These are phyloP conservation scores for Caenorhabditis elegans DNA, from an alignment of 1,140 invertebrate species.

Conservation along the genomic window DNA sequence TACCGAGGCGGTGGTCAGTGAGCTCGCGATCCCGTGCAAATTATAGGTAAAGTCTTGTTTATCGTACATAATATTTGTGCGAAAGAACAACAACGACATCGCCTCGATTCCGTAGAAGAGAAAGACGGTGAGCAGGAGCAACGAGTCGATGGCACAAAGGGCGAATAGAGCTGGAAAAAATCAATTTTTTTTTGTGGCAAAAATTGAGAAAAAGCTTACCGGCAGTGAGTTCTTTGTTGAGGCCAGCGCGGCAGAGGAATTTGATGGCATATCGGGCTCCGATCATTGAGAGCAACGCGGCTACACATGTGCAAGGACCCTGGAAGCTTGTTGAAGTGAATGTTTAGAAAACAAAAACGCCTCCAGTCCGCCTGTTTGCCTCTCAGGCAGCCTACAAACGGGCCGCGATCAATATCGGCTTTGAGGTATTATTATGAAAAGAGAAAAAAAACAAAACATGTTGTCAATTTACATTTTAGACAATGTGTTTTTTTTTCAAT, in stretches of 20 bases:
- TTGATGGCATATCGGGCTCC: constrained; percentile 44
- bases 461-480: no score
- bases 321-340: no score
- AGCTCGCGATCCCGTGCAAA: constrained; percentile 31
- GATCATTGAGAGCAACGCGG: constrained; percentile 43
- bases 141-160: constrained; percentile 44
- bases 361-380: no score
- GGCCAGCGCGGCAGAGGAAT: constrained; percentile 47
- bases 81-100: constrained; percentile 32
- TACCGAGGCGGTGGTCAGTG: constrained; percentile 42
- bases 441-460: no score
- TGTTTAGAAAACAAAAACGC: no score
- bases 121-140: constrained; percentile 47
- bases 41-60: constrained; percentile 39
- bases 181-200: neutral
- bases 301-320: constrained; percentile 44
- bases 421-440: no score
- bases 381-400: no score
- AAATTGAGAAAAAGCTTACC: constrained; percentile 1
- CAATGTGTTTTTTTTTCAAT: no score
- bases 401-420: no score
- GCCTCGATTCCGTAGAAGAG: constrained; percentile 50
- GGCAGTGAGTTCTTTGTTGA: constrained; percentile 47
- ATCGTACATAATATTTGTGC: constrained; percentile 48
- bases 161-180: constrained; percentile 48